Percentiles rank a stretch among this genome's conserved stretches.
Evolutionary conservation across 1,140 invertebrate genomes (phyloP).

Genomic region (Saccostrea echinata): DNA sequence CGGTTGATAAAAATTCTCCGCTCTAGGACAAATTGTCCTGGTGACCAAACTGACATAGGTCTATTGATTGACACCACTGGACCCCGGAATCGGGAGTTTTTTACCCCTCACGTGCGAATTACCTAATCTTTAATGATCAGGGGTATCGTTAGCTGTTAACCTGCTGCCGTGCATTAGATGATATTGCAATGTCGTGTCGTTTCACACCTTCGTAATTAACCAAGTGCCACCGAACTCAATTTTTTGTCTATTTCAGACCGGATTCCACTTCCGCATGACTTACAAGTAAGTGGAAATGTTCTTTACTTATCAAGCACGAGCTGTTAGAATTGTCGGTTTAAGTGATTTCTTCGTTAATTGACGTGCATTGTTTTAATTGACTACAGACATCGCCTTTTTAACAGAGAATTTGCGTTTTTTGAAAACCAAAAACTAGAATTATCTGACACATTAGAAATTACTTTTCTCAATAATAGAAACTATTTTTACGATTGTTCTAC

Average conservation of each 20-base stretch:
- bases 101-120: slow-evolving; percentile 32
- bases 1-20: slow-evolving; percentile 5
- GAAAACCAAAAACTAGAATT: not conserved
- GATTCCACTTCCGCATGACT: not conserved
- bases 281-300: slow-evolving; percentile 21
- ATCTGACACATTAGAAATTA: not conserved
- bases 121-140: slow-evolving; percentile 22
- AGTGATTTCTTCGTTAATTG: not conserved
- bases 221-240: not conserved
- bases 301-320: not conserved
- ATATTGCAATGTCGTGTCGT: not conserved
- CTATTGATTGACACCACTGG: slow-evolving; percentile 33
- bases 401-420: not conserved
- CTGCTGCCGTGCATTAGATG: not conserved
- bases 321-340: not conserved
- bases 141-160: not conserved
- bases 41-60: not conserved
- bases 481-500: not conserved
- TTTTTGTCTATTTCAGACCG: not conserved
- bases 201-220: not conserved
- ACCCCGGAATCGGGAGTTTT: slow-evolving; percentile 18
- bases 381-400: not conserved
- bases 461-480: not conserved
- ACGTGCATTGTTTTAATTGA: not conserved
- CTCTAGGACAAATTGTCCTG: not conserved